A percentile compares a stretch with the other conserved stretches of the same genome.
Evolutionary conservation across 2,113 vertebrate genomes (phyloP).

Genomic region (Solea senegalensis): DNA sequence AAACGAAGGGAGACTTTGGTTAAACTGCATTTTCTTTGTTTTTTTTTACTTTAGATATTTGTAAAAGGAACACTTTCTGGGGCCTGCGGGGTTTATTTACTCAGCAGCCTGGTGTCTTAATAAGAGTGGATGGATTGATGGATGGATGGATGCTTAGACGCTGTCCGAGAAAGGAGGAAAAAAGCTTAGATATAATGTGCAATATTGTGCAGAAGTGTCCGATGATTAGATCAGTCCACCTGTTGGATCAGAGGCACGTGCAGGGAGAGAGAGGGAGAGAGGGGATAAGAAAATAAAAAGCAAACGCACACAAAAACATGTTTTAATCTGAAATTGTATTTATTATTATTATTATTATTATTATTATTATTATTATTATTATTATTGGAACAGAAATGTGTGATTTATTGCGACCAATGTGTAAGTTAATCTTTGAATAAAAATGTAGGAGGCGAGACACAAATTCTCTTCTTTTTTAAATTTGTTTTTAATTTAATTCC

Average conservation of each 20-base stretch:
- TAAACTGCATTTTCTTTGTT: background rate
- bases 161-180: slow-evolving; percentile 10
- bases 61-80: slow-evolving; percentile 18
- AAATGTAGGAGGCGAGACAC: background rate
- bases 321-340: background rate
- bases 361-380: background rate
- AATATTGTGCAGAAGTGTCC: slow-evolving; percentile 75
- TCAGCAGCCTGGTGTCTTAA: slow-evolving; percentile 58
- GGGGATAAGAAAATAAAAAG: background rate
- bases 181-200: slow-evolving; percentile 68
- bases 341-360: background rate
- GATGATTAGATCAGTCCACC: slow-evolving; percentile 16
- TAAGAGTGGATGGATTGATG: background rate
- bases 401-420: background rate
- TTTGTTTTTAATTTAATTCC: background rate
- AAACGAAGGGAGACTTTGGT: slow-evolving; percentile 25
- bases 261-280: background rate
- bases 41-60: slow-evolving; percentile 52
- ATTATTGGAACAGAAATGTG: background rate
- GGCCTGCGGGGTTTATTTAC: slow-evolving; percentile 33
- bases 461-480: background rate
- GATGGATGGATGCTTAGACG: slow-evolving; percentile 14
- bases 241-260: slow-evolving; percentile 22
- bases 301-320: background rate
- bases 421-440: background rate